Evolutionary conservation across 1,140 invertebrate species (phyloP), one percentile per base, ranked within the genome.

Genomic region (Acyrthosiphon pisum): DNA sequence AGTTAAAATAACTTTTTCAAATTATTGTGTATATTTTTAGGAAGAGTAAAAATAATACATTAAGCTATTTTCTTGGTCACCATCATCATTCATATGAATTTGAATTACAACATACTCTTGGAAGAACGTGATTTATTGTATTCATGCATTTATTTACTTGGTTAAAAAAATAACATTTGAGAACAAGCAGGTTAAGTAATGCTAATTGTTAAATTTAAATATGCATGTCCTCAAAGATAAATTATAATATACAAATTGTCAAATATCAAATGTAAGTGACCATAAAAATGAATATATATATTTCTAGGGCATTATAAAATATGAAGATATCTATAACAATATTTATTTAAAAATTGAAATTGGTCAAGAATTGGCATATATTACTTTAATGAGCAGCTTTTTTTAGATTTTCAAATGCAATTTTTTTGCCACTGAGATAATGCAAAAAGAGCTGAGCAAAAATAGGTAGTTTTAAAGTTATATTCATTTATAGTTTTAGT

Each of bases 171-270:
- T 20, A n/a, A 56, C 4, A 90, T 37, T 90, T 90, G 88, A 41
- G 88, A 90, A 90, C 35, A 90, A 90, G 50, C 88, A 56, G 50
- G 53, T 90, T 90, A 90, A 90, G 23, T 41, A 9, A 9, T 26
- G 35, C n/a, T 60, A 89, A 89, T 41, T 7, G 46, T 88, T 88
- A 90, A 23, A 41, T 37, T 30, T 53, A 90, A 90, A 41, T 56
- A 60, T 56, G 35, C 11, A 56, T 56, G 88, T 90, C 23, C 88
- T 90, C 88, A 89, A 56, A 89, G 7, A 18, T 89, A 41, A 37
- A 89, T 44, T 37, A 56, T 11, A 89, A 89, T 37, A 37, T 23
- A 89, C 35, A 35, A 23, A 41, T 30, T 41, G 6, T 90, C 41
- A 56, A 76, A 90, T 41, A 30, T 41, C 7, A 23, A 90, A 90